A percentile compares a stretch with the other conserved stretches of the same genome.
Evolutionary conservation across 2,797 vertebrate genomes (phyloP).

Genomic region (Pteropus rufus): DNA sequence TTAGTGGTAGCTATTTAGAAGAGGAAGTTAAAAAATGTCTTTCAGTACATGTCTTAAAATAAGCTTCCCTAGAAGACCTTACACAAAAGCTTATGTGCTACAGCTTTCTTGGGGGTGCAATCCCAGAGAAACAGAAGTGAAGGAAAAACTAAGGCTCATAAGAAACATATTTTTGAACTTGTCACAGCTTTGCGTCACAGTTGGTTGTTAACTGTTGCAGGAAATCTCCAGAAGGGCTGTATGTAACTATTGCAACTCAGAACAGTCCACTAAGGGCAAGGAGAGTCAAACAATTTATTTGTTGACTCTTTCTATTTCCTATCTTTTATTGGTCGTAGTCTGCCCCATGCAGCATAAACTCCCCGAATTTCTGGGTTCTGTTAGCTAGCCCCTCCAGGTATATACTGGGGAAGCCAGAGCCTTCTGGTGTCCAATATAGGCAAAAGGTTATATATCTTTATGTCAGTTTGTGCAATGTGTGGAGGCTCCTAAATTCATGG

Average conservation of each 20-base stretch:
- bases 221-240: not conserved
- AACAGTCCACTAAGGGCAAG: not conserved
- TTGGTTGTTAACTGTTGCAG: not conserved
- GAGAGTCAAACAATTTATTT: not conserved
- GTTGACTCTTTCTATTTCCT: not conserved
- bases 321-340: not conserved
- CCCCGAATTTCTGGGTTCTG: not conserved
- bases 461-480: not conserved
- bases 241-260: not conserved
- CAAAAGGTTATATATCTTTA: not conserved
- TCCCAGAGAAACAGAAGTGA: not conserved
- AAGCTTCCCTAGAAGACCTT: not conserved
- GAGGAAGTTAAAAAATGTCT: not conserved
- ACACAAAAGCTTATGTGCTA: not conserved
- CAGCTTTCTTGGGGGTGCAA: not conserved
- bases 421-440: not conserved
- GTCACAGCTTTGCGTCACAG: not conserved
- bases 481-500: not conserved
- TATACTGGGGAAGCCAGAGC: not conserved
- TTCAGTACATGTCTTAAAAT: not conserved
- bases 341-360: not conserved
- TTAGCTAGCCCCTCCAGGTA: not conserved
- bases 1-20: not conserved
- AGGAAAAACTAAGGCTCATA: not conserved
- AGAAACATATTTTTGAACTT: not conserved